Evolutionary conservation across 2,888 invertebrate species (phyloP), one percentile per base, ranked within the genome.

Genomic region (Norana najaformis): DNA sequence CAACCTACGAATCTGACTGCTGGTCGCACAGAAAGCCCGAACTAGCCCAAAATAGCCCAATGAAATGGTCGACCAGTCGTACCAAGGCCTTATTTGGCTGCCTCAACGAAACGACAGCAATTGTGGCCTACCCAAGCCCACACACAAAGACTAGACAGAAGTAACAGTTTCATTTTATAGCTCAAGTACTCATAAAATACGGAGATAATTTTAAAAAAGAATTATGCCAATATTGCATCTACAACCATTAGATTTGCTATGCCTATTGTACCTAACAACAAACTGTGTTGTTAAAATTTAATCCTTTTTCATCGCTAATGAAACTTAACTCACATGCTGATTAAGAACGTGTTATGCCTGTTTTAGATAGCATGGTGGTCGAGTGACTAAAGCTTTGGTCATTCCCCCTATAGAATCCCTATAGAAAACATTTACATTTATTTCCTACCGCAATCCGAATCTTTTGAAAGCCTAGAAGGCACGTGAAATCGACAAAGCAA

Each of bases 1-100:
- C 69, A 69, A 69, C 69, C 69, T 69, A 69, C 69, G 69, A 69
- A 69, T n/a, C 69, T 69, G 69, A 69, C n/a, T n/a, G n/a, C 69
- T n/a, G 30, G 69, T 69, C 69, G 69, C 69, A 69, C 69, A 69
- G 69, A 69, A 69, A 69, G 30, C 30, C n/a, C 69, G n/a, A n/a
- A 30, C 53, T 30, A 53, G 53, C 53, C 69, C 69, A 69, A 69
- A 69, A 69, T 69, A 69, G 69, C 69, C 69, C 69, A 69, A 69
- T n/a, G 5, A 69, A 69, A 69, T 69, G n/a, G 69, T 23, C 23
- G 69, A 30, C 69, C 69, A 69, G 69, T 8, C 69, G 69, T 69
- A 69, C 69, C n/a, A 69, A 30, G 69, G 69, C 69, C 69, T n/a
- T 69, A n/a, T 69, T 69, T 69, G n/a, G 69, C 69, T 69, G n/a